These are phyloP conservation scores for Nicator chloris DNA, from an alignment of 2,113 vertebrate species.

Conservation along the genomic window DNA sequence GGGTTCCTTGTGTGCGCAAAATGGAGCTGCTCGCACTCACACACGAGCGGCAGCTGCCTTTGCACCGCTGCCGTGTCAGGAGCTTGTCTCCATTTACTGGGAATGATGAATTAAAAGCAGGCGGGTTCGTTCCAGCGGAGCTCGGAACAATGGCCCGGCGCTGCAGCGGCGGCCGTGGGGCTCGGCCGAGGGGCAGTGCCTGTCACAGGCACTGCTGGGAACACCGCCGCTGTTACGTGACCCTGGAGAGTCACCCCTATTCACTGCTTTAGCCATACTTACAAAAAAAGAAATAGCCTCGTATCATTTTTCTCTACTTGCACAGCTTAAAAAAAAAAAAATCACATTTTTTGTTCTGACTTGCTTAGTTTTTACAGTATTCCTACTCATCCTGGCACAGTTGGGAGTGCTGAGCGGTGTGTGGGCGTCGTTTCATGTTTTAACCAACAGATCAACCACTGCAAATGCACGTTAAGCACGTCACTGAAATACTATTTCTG, in stretches of 20 bases:
- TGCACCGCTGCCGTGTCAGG: not conserved
- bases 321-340: not conserved
- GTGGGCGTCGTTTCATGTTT: not conserved
- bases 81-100: not conserved
- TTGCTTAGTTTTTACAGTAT: not conserved
- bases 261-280: accelerated
- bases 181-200: not conserved
- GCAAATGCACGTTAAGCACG: not conserved
- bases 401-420: not conserved
- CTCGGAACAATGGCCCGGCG: not conserved
- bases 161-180: not conserved
- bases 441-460: not conserved
- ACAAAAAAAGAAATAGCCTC: not conserved
- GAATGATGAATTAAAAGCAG: not conserved
- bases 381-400: not conserved
- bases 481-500: not conserved
- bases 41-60: not conserved
- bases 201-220: not conserved
- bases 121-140: not conserved
- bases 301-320: not conserved
- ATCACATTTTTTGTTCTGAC: not conserved
- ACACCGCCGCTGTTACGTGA: accelerated
- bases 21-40: not conserved
- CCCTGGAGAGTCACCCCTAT: not conserved
- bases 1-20: not conserved